A percentile compares a stretch with the other conserved stretches of the same genome.
phyloP scores from a whole-genome alignment of 2,797 vertebrate species.

The Dicrostonyx torquatus region DNA sequence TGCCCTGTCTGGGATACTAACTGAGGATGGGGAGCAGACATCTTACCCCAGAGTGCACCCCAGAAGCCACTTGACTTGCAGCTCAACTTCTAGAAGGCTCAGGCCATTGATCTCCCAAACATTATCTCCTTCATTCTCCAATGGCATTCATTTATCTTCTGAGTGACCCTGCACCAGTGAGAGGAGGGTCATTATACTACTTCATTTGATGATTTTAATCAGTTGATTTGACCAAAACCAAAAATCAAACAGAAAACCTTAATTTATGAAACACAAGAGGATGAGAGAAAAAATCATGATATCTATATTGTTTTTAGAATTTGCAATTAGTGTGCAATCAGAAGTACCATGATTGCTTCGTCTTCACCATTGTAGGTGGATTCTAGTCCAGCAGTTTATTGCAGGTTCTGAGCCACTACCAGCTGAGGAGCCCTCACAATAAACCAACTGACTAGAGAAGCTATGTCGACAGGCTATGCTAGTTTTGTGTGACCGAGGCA shows the following conservation, averaged over 20 bases:
- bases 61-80: background rate
- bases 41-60: background rate
- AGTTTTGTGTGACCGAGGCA: background rate
- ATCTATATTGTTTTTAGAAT: conserved; percentile 21
- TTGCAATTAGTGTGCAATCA: background rate
- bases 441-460: background rate
- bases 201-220: conserved; percentile 15
- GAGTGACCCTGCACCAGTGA: background rate
- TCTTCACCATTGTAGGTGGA: background rate
- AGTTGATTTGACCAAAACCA: background rate
- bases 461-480: background rate
- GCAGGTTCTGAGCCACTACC: background rate
- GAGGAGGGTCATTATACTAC: background rate
- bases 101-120: background rate
- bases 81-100: conserved; percentile 22
- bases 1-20: background rate
- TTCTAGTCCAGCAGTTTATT: background rate
- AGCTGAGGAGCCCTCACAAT: background rate
- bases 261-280: background rate
- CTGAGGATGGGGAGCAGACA: background rate
- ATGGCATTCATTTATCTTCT: background rate
- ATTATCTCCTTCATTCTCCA: background rate
- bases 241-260: background rate
- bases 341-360: background rate
- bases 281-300: background rate